phyloP scores from a whole-genome alignment of 2,113 vertebrate species.

The Myotis lucifugus region DNA sequence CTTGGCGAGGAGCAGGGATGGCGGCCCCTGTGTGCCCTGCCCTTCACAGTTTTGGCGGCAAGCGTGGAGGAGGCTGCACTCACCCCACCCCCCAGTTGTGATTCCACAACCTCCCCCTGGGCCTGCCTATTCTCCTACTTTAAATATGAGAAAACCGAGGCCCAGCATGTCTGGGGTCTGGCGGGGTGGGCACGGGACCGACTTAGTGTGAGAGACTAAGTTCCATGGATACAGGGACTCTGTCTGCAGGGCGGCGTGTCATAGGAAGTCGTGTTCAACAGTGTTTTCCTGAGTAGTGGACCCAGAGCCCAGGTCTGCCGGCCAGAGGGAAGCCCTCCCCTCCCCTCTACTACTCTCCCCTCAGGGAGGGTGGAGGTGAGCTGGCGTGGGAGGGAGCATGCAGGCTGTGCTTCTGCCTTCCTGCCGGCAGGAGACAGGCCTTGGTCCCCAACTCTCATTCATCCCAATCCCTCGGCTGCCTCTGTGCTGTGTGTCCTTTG shows the following conservation, averaged over 20 bases:
- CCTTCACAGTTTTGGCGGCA: not conserved
- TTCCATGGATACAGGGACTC: accelerated
- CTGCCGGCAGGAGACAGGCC: not conserved
- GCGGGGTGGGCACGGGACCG: not conserved
- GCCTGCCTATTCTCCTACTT: not conserved
- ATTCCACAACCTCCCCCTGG: accelerated
- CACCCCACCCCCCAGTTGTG: accelerated
- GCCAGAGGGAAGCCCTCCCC: not conserved
- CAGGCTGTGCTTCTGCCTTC: not conserved
- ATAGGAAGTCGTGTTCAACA: accelerated
- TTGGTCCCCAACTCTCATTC: not conserved
- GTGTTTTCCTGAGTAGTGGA: too few species aligned
- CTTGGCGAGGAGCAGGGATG: accelerated
- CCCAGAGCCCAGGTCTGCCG: accelerated
- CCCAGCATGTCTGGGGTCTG: not conserved
- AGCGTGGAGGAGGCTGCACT: too few species aligned
- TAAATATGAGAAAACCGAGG: not conserved
- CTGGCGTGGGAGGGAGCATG: not conserved
- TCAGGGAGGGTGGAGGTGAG: not conserved
- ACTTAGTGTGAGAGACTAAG: not conserved
- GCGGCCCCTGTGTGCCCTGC: accelerated
- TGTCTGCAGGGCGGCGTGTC: not conserved
- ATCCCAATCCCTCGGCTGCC: not conserved
- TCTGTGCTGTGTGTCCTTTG: not conserved
- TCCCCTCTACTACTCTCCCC: accelerated